These are phyloP conservation scores for Spinus pinus DNA, from an alignment of 2,797 vertebrate genomes.

Conservation along the genomic window DNA sequence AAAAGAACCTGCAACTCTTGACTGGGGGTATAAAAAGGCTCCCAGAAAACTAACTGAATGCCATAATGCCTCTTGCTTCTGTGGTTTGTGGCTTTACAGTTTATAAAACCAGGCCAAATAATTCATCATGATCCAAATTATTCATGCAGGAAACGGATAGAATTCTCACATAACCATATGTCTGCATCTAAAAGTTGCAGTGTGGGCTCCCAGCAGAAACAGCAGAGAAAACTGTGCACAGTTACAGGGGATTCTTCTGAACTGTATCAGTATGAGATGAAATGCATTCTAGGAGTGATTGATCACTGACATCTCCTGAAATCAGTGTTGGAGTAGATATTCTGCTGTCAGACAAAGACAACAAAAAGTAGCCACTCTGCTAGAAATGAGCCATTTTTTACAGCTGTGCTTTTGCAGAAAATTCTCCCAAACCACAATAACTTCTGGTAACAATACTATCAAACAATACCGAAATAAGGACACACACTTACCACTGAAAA, in stretches of 20 bases:
- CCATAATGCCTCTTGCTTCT: background rate
- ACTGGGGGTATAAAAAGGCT: background rate
- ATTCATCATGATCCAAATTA: background rate
- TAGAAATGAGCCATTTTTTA: background rate
- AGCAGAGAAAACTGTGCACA: background rate
- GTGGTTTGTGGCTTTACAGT: background rate
- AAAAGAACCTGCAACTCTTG: background rate
- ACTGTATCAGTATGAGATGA: background rate
- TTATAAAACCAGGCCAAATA: background rate
- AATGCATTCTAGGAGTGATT: background rate
- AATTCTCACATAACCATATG: background rate
- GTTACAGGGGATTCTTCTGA: background rate
- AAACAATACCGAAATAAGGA: background rate
- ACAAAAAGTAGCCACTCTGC: background rate
- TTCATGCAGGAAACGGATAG: background rate
- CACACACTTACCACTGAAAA: slow-evolving; percentile 73
- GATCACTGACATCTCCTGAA: background rate
- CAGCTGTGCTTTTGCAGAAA: background rate
- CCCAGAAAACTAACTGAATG: background rate
- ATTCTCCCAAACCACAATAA: background rate
- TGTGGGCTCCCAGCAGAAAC: background rate
- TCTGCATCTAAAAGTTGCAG: background rate
- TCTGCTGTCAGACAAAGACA: background rate
- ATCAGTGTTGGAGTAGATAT: background rate
- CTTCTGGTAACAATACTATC: background rate